Base-by-base conservation (phyloP, 2,888 invertebrate species). In the Agrypnus murinus region DNA sequence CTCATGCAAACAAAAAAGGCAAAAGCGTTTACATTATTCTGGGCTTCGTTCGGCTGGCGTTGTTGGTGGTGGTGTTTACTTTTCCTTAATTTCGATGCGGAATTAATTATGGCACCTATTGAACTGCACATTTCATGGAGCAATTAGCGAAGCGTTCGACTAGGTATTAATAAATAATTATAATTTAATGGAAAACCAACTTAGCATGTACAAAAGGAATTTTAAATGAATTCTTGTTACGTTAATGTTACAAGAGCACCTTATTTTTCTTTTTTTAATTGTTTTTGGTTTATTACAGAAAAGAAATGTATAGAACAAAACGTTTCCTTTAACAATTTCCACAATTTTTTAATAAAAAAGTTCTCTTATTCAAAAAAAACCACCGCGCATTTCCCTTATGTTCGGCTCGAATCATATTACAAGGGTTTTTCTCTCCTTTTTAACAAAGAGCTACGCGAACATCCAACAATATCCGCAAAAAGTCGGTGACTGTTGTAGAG, bases 401-500 rank as follows among this genome's bases (percentile, higher is more conserved):
- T 50, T 4, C n/a, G 50, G 10, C 1, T 0, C 6, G 50, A 50
- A 50, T 50, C 50, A 50, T 31, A 50, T 50, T 50, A 50, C 50
- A 50, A 32, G 50, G 12, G 50, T 31, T 50, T 50, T 50, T 50
- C 12, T 50, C 25, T 31, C 19, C 5, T 14, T n/a, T 60, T 31
- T 46, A 66, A 65, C 46, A 59, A 66, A 66, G 58, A 25, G 48
- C 45, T 48, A 36, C 36, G 62, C 48, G 64, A 53, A 43, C 38
- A 34, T 60, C 50, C 68, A 63, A 68, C 68, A 68, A 68, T 67
- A 62, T 43, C 59, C 50, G 60, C 50, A 68, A 68, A 68, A 68
- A 55, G 62, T 68, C 62, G 45, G 62, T 58, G 68, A 57, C 68
- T 62, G 43, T 45, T 67, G 40, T 71, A 71, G 62, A 40, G 57